Conservation (phyloP, 2,113 vertebrate genomes). For the Hoplias malabaricus region DNA sequence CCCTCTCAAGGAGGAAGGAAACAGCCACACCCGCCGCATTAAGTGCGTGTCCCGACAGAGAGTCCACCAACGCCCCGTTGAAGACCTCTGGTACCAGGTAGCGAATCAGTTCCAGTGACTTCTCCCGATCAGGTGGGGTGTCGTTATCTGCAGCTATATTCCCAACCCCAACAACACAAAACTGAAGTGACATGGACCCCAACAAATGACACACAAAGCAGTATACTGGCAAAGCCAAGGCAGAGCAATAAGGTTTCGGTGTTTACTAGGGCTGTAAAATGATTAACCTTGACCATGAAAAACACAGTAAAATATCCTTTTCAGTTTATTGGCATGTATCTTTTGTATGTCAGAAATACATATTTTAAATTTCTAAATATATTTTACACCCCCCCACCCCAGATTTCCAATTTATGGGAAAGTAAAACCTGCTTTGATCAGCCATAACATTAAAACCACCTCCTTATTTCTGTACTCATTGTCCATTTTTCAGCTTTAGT, state of each 20-base stretch:
- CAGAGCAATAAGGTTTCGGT: not conserved
- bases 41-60: constrained; percentile 75
- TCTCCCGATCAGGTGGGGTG: constrained; percentile 71
- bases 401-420: too few species aligned
- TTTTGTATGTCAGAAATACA: too few species aligned
- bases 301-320: not conserved
- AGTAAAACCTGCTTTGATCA: too few species aligned
- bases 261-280: not conserved
- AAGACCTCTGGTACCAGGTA: constrained; percentile 76
- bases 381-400: too few species aligned
- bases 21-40: constrained; percentile 75
- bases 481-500: too few species aligned
- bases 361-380: too few species aligned
- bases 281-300: not conserved
- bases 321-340: not conserved
- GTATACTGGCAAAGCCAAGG: not conserved
- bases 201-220: constrained; percentile 38
- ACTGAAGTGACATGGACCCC: constrained; percentile 32
- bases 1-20: constrained; percentile 71
- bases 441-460: too few species aligned
- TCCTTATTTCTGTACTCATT: too few species aligned
- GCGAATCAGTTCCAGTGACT: constrained; percentile 75
- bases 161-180: constrained; percentile 64
- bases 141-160: constrained; percentile 68
- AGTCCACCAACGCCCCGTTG: constrained; percentile 75